A percentile compares a stretch with the other conserved stretches of the same genome.
These are phyloP conservation scores for Scleropages formosus DNA, from an alignment of 2,797 vertebrate genomes.

Conservation along the genomic window DNA sequence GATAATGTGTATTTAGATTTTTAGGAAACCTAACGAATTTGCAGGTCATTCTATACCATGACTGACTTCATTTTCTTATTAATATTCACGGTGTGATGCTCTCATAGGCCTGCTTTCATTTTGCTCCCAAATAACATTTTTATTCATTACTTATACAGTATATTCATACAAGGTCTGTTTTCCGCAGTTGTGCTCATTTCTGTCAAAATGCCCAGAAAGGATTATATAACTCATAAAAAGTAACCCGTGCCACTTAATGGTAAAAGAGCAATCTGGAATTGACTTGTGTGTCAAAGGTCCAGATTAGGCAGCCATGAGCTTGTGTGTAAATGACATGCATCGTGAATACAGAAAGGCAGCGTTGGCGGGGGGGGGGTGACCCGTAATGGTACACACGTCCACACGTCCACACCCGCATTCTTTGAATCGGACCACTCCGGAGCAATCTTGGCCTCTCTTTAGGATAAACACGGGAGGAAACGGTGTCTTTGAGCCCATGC, in stretches of 20 bases:
- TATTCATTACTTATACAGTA: conserved; percentile 26
- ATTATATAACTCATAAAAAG: too few species aligned
- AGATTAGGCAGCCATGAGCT: too few species aligned
- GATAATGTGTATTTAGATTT: too few species aligned
- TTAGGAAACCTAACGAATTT: conserved; percentile 10
- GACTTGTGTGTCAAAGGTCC: too few species aligned
- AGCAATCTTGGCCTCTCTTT: conserved; percentile 41
- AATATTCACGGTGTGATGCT: conserved; percentile 34
- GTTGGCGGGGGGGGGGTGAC: too few species aligned
- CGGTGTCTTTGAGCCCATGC: conserved; percentile 35
- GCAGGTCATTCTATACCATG: conserved; percentile 13
- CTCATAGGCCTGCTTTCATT: conserved; percentile 4
- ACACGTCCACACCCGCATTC: too few species aligned
- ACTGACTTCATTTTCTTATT: conserved; percentile 35
- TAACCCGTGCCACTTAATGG: too few species aligned
- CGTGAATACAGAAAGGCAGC: too few species aligned
- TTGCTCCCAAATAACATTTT: conserved; percentile 24
- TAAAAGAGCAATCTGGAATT: too few species aligned
- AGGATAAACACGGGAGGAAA: conserved; percentile 51
- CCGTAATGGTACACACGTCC: too few species aligned
- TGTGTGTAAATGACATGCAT: too few species aligned
- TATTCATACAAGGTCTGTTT: neutral
- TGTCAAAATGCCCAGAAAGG: neutral
- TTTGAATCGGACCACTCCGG: too few species aligned
- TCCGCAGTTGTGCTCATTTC: neutral